These are phyloP conservation scores for Todiramphus saurophagus DNA, from an alignment of 2,113 vertebrate genomes.

Conservation along the genomic window DNA sequence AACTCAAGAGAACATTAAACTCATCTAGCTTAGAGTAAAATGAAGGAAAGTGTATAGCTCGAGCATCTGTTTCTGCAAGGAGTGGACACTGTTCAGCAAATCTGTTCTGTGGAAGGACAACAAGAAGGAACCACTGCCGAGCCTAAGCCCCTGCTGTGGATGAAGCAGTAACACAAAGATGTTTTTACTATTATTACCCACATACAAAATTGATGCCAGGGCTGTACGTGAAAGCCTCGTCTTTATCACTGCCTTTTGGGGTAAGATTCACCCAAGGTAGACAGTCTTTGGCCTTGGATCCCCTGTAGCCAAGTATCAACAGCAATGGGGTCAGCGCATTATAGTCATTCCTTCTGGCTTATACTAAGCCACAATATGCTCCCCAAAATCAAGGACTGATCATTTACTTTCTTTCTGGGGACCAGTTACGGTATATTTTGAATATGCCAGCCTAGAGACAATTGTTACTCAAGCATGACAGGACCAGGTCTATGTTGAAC, in stretches of 20 bases:
- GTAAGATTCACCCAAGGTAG: background rate
- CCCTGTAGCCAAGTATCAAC: background rate
- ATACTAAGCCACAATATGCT: background rate
- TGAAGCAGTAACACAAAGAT: background rate
- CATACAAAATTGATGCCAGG: background rate
- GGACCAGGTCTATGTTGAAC: background rate
- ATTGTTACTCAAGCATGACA: background rate
- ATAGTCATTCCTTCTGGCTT: background rate
- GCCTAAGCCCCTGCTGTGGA: background rate
- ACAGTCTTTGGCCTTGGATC: background rate
- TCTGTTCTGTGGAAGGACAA: background rate
- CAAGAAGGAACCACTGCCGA: background rate
- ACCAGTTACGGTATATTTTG: background rate
- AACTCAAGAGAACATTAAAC: slow-evolving; percentile 22
- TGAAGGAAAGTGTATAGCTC: background rate
- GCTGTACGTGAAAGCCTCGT: background rate
- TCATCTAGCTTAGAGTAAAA: background rate
- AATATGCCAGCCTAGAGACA: background rate
- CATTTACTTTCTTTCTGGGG: background rate
- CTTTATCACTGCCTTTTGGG: background rate
- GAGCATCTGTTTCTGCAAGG: background rate
- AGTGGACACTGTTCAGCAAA: background rate
- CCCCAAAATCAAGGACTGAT: background rate
- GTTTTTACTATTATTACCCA: background rate
- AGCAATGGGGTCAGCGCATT: background rate